Conservation (phyloP, 2,113 vertebrate genomes). For the Aegotheles bennettii region DNA sequence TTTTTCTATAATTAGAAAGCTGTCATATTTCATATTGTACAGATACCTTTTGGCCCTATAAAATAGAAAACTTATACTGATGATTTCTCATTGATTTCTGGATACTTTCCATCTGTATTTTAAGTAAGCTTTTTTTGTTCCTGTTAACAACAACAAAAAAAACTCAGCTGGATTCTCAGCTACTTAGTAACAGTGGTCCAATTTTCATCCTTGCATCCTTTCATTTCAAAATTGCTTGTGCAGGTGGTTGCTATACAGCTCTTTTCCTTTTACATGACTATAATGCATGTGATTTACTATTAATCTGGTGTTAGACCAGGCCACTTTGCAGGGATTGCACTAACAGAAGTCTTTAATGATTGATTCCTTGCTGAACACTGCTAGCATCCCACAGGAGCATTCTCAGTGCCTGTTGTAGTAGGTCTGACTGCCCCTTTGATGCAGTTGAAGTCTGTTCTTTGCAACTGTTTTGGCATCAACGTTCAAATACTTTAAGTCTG, state of each 20-base stretch:
- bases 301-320: background rate
- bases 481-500: background rate
- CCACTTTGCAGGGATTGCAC: background rate
- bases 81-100: background rate
- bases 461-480: background rate
- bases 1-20: background rate
- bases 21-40: background rate
- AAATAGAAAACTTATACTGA: background rate
- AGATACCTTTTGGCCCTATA: background rate
- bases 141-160: constrained; percentile 23
- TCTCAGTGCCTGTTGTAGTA: background rate
- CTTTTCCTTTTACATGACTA: background rate
- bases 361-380: background rate
- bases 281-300: constrained; percentile 32
- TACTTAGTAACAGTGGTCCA: constrained; percentile 69
- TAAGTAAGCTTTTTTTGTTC: constrained; percentile 43
- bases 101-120: constrained; percentile 49
- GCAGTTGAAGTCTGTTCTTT: background rate
- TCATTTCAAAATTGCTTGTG: constrained; percentile 66
- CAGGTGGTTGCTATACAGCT: constrained; percentile 66
- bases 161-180: constrained; percentile 69
- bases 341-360: background rate
- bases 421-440: background rate
- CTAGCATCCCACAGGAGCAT: background rate
- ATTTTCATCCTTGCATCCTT: constrained; percentile 65